Evolutionary conservation across 2,113 vertebrate genomes (phyloP).

Genomic region (cat (Felis catus)): DNA sequence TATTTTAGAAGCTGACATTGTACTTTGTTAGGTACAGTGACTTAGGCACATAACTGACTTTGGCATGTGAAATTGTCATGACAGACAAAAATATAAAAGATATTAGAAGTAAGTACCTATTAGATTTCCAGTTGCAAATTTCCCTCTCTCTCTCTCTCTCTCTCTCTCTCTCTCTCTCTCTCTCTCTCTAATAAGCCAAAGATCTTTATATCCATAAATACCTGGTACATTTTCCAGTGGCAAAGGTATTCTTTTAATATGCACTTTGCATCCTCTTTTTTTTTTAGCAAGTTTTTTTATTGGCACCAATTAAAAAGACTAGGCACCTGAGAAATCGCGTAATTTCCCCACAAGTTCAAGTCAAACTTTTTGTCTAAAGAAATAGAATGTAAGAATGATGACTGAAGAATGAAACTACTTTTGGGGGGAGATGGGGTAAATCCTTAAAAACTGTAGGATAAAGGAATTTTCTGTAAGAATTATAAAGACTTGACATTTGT

Average conservation of each 20-base stretch:
- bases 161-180: neutral
- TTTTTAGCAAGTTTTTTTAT: neutral
- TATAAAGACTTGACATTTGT: neutral
- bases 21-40: neutral
- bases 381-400: neutral
- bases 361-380: neutral
- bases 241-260: neutral
- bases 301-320: neutral
- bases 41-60: neutral
- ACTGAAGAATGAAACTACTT: neutral
- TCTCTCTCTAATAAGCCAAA: neutral
- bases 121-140: neutral
- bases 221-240: neutral
- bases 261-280: neutral
- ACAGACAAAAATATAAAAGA: conserved; percentile 28
- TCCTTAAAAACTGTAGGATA: neutral
- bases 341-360: neutral
- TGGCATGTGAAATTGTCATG: neutral
- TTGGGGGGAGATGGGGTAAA: neutral
- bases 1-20: conserved; percentile 37
- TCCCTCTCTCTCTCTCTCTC: neutral
- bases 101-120: neutral
- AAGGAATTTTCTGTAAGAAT: neutral
- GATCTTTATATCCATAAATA: conserved; percentile 3
- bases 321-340: neutral